Conservation (phyloP, 64 coral and sea anemone genomes). For the Pocillopora verrucosa region DNA sequence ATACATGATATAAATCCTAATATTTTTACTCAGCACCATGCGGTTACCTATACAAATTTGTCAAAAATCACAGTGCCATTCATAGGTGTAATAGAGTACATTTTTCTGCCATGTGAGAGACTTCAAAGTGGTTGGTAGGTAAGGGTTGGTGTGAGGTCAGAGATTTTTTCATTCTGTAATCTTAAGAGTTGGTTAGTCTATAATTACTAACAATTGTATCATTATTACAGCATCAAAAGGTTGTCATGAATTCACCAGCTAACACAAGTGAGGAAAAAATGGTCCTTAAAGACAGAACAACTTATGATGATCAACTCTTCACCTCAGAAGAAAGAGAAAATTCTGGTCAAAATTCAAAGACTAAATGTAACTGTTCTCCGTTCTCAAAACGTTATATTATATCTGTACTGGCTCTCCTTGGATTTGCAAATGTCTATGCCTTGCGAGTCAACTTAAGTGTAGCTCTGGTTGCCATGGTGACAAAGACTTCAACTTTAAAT, state of each 20-base stretch:
- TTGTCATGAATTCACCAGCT: no score
- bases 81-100: no score
- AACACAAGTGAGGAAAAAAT: background rate
- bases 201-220: background rate
- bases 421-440: slow-evolving; percentile 91
- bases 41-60: no score
- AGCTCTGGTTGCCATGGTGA: slow-evolving; percentile 89
- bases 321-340: background rate
- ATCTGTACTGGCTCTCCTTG: slow-evolving; percentile 77
- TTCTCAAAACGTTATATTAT: slow-evolving; percentile 73
- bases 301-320: slow-evolving; percentile 20
- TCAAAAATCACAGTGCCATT: no score
- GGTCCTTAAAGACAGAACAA: background rate
- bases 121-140: no score
- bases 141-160: no score
- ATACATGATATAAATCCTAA: no score
- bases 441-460: slow-evolving; percentile 86
- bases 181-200: background rate
- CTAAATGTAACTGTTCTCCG: background rate
- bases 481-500: slow-evolving; percentile 57
- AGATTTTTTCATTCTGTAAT: background rate
- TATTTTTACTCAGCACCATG: no score
- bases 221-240: background rate
- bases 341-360: background rate
- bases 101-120: no score